A percentile compares a stretch with the other conserved stretches of the same genome.
Conservation (phyloP, 1,140 invertebrate genomes). For the Goniozus legneri region DNA sequence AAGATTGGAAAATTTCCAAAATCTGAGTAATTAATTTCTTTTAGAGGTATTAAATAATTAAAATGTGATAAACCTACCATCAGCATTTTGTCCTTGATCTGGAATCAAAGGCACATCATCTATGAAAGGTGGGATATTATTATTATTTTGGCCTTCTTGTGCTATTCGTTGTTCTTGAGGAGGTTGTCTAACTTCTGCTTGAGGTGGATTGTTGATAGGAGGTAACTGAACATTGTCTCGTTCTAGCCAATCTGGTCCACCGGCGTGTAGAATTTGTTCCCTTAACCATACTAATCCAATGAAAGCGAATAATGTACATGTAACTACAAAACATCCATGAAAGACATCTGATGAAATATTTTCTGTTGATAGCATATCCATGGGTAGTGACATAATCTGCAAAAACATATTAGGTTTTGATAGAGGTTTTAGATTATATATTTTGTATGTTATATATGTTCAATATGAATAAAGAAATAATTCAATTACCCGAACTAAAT, state of each 20-base stretch:
- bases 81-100: constrained; percentile 23
- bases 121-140: constrained; percentile 49
- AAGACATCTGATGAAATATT: constrained; percentile 91
- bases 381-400: constrained; percentile 75
- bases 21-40: too few species aligned
- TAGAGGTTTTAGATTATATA: too few species aligned
- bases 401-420: constrained; percentile 7
- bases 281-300: constrained; percentile 95
- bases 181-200: constrained; percentile 21
- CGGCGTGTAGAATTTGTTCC: constrained; percentile 97
- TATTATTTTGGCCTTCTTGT: constrained; percentile 45
- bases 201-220: constrained; percentile 43
- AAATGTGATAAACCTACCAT: too few species aligned
- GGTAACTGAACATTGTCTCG: constrained; percentile 58
- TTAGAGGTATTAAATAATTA: too few species aligned
- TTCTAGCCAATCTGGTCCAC: constrained; percentile 93
- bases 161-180: constrained; percentile 28
- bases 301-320: constrained; percentile 94
- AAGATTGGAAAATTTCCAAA: too few species aligned
- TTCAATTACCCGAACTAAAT: constrained; percentile 59
- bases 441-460: not conserved
- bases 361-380: constrained; percentile 90
- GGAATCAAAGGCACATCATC: constrained; percentile 32
- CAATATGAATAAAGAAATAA: not conserved
- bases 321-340: constrained; percentile 95